Evolutionary conservation across 1,140 invertebrate genomes (phyloP), one percentile per base, ranked within the genome.

Genomic region (Coelopa frigida): DNA sequence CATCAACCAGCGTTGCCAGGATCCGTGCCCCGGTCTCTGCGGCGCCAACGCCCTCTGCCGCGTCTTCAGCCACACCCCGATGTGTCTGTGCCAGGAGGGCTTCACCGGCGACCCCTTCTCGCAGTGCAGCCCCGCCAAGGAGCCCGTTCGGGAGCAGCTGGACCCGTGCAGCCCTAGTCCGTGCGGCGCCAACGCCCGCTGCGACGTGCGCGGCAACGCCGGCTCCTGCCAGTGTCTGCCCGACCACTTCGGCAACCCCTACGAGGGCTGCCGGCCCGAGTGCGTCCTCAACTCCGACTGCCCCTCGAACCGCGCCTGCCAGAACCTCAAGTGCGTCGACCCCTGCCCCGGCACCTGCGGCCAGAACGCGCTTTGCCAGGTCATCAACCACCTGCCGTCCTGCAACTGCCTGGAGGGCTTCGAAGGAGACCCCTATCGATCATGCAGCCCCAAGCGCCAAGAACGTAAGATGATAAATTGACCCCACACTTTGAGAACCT

Each of bases 271-370:
- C 56, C 72, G 83, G 55, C 84, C 86, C 5, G 82, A 87, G 62
- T 89, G 85, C 66, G 73, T 84, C 10, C 73, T 84, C 0, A 87
- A 83, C 59, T 79, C 82, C 6, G 85, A 89, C 69, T 84, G 85
- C 68, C 71, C 78, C 38, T 65, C 74, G 4, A 81, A 79, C 49
- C 74, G 78, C 57, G 84, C 85, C 2, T 89, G 86, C 57, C 73
- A 83, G 3, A 82, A 85, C 60, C 77, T 86, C 57, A 85, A 85
- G 71, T 90, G 87, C 59, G 73, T 74, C 21, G 80, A 89, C 61
- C 85, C 86, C 8, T 90, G 87, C 49, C 75, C 78, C 10, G 84
- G 84, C 44, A 79, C 81, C 4, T 92, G 88, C 68, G 87, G 87
- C 2, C 58, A 69, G 31, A 77, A 77, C 51, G 81, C 84, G 14